phyloP scores from a whole-genome alignment of 1,140 invertebrate species.

The Venturia canescens region DNA sequence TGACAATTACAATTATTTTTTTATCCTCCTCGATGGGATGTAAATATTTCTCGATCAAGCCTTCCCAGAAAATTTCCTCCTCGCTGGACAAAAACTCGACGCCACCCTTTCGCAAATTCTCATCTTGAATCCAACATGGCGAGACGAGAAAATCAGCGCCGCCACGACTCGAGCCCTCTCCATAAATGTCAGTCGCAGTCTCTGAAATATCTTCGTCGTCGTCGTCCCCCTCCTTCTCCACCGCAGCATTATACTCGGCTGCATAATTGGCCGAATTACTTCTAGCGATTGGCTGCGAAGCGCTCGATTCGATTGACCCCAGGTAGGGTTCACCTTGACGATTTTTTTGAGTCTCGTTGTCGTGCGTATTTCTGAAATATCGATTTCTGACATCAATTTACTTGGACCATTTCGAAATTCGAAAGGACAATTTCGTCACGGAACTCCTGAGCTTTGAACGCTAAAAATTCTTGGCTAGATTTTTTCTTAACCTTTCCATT shows the following conservation, averaged over 20 bases:
- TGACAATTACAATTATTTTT: conserved; percentile 50
- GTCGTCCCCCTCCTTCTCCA: conserved; percentile 62
- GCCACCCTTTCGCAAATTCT: conserved; percentile 80
- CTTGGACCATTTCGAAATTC: neutral
- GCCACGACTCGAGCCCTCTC: conserved; percentile 17
- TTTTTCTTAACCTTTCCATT: conserved; percentile 72
- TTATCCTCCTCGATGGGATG: conserved; percentile 82
- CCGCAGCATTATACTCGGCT: conserved; percentile 46
- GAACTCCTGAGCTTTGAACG: too few species aligned
- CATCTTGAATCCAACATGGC: conserved; percentile 86
- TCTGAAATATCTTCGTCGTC: conserved; percentile 59
- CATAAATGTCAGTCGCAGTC: conserved; percentile 39
- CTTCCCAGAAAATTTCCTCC: conserved; percentile 86
- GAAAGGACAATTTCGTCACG: too few species aligned
- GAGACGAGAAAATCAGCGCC: conserved; percentile 76
- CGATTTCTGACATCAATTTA: neutral
- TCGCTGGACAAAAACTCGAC: conserved; percentile 79
- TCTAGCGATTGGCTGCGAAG: too few species aligned
- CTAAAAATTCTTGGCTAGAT: too few species aligned
- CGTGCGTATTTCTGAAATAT: conserved; percentile 8
- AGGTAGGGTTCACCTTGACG: neutral
- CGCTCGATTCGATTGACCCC: neutral
- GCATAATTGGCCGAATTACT: neutral
- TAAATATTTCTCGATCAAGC: conserved; percentile 85
- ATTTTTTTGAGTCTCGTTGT: neutral